These are phyloP conservation scores for Dasyurus viverrinus DNA, from an alignment of 2,113 vertebrate genomes.

Conservation along the genomic window DNA sequence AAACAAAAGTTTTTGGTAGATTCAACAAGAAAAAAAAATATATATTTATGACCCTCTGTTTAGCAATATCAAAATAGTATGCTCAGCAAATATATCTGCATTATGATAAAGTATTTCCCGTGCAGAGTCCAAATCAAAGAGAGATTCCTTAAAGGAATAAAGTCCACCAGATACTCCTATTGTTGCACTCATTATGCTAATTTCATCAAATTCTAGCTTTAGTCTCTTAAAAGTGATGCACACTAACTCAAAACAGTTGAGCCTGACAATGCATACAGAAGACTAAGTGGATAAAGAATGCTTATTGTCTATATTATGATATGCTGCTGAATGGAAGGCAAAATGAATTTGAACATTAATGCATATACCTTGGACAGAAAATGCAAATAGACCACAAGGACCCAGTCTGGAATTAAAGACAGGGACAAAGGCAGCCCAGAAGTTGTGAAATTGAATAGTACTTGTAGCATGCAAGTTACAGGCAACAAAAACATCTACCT, in stretches of 20 bases:
- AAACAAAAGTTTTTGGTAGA: not conserved
- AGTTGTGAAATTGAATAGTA: not conserved
- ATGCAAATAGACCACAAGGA: not conserved
- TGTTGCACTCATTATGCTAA: not conserved
- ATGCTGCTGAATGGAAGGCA: no score
- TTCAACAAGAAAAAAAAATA: not conserved
- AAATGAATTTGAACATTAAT: not conserved
- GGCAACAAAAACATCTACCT: not conserved
- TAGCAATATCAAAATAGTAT: not conserved
- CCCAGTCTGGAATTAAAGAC: no score
- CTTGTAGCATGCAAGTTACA: not conserved
- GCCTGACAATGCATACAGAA: not conserved
- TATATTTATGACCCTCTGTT: not conserved
- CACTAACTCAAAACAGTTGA: not conserved
- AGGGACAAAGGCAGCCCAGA: not conserved
- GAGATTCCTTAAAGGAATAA: not conserved
- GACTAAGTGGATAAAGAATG: not conserved
- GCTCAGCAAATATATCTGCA: not conserved
- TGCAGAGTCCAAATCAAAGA: not conserved
- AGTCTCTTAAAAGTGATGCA: not conserved
- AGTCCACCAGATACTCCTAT: not conserved
- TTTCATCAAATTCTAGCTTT: not conserved
- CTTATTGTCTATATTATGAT: not conserved
- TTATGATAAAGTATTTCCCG: not conserved
- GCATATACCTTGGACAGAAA: not conserved